Evolutionary conservation across 2,888 invertebrate species (phyloP), one percentile per base, ranked within the genome.

Genomic region (Lamellibrachia columna): DNA sequence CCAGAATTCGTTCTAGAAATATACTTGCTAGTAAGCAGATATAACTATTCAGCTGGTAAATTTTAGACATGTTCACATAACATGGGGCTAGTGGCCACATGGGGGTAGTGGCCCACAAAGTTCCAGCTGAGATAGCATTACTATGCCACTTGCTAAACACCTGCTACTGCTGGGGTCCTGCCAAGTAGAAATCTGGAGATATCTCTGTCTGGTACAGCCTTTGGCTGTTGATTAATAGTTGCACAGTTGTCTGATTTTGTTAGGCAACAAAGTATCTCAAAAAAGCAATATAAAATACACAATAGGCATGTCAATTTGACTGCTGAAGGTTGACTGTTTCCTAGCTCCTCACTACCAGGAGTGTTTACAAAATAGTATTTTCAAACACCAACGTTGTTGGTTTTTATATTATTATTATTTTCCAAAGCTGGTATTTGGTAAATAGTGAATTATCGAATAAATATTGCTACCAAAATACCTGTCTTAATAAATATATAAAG

Each of bases 101-200:
- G 6, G 7, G 75, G 75, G 6, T 22, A 75, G 75, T 22, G 75
- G 22, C 75, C 75, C 75, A 75, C 4, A 22, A 75, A 75, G 75
- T 75, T 75, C 75, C 75, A 75, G 75, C 75, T 22, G 75, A 75
- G 22, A 75, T 75, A 22, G 75, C 75, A 75, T 75, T 22, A 75
- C 22, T 22, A 22, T 22, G 75, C 75, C 22, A 75, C 75, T 22
- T 75, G 58, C 75, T 75, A 75, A 75, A 75, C 22, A 75, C 75
- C 75, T 75, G 75, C 75, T 75, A 15, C 75, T 22, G 75, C 75
- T 75, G 11, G 40, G 75, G 75, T 75, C 75, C 75, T 75, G 75
- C 75, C 75, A 75, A 75, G 75, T 75, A 75, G 75, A 75, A 75
- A 75, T 75, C 75, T 75, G 75, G 75, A 75, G 75, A 75, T 75